Percentiles rank a stretch among this genome's conserved stretches.
Evolutionary conservation across 2,797 vertebrate genomes (phyloP).

Genomic region (Liasis olivaceus): DNA sequence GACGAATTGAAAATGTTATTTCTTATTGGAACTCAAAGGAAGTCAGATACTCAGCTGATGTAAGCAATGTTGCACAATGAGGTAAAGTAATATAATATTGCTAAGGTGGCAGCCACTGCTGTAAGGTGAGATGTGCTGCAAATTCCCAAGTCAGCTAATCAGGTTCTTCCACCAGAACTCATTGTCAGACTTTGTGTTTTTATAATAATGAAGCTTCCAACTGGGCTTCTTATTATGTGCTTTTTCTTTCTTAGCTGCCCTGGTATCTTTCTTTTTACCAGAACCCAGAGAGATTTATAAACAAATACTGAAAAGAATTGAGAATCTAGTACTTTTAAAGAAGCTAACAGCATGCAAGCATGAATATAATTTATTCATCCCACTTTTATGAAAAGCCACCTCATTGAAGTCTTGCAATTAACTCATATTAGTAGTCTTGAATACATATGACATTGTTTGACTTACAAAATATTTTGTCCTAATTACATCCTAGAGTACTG

Average conservation of each 20-base stretch:
- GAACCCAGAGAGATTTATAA: background rate
- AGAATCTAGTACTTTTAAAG: background rate
- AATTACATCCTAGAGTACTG: background rate
- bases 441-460: background rate
- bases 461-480: background rate
- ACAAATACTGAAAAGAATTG: background rate
- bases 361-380: background rate
- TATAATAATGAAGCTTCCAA: background rate
- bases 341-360: slow-evolving; percentile 15
- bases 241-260: slow-evolving; percentile 12
- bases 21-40: background rate
- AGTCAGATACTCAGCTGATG: background rate
- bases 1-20: background rate
- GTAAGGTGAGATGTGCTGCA: background rate
- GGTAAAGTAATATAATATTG: background rate
- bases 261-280: slow-evolving; percentile 21
- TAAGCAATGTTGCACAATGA: background rate
- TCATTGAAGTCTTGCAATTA: slow-evolving; percentile 14
- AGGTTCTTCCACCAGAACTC: background rate
- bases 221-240: slow-evolving; percentile 5
- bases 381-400: background rate
- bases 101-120: background rate
- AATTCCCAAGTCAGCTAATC: background rate
- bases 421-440: background rate
- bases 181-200: background rate